Percentiles rank a stretch among this genome's conserved stretches.
phyloP scores from a whole-genome alignment of 2,113 vertebrate species.

The Hydrochoerus hydrochaeris region DNA sequence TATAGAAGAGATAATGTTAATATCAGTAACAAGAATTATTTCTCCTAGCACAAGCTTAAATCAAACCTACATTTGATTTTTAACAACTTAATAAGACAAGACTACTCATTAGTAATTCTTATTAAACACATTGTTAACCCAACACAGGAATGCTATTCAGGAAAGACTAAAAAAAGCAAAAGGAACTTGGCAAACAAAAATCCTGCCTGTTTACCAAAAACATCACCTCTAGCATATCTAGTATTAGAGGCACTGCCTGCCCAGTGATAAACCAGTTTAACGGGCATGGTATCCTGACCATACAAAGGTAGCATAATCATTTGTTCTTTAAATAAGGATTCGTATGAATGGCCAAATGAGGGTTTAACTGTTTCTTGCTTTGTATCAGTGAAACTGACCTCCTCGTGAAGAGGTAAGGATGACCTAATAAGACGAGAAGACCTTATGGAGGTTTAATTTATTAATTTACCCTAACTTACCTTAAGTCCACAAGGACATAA shows the following conservation, averaged over 20 bases:
- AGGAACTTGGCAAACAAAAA: constrained; percentile 79
- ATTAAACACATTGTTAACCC: too few species aligned
- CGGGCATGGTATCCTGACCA: too few species aligned
- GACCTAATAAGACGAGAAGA: background rate
- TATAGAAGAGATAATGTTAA: too few species aligned
- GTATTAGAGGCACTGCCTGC: too few species aligned
- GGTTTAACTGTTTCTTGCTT: background rate
- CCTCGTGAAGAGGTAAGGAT: background rate
- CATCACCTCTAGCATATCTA: constrained; percentile 65
- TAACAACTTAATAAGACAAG: too few species aligned
- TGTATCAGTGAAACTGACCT: background rate
- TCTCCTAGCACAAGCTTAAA: too few species aligned
- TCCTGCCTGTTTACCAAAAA: constrained; percentile 83
- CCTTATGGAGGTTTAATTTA: background rate
- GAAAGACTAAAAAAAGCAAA: constrained; percentile 51
- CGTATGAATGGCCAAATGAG: background rate
- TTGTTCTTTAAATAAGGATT: background rate
- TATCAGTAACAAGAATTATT: too few species aligned
- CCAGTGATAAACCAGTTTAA: background rate
- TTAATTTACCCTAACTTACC: background rate
- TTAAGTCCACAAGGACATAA: too few species aligned
- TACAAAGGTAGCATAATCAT: background rate
- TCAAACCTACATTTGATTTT: too few species aligned
- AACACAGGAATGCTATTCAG: too few species aligned
- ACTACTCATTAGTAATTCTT: too few species aligned